A percentile compares a stretch with the other conserved stretches of the same genome.
Conservation (phyloP, 2,888 invertebrate genomes). For the Stenichneumon culpator region DNA sequence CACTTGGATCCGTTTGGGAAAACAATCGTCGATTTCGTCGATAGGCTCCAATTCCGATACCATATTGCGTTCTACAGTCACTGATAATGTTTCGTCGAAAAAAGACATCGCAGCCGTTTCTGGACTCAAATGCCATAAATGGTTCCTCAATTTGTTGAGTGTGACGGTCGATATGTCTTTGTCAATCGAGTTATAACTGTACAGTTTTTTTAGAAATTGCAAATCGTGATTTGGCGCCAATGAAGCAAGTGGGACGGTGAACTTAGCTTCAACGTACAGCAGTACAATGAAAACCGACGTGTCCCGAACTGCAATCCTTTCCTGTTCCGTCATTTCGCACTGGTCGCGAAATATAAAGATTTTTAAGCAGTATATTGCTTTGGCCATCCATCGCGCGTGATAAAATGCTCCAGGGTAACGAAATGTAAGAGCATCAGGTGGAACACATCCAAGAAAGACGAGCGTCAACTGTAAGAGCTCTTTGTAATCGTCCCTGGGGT, state of each 20-base stretch:
- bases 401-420: conserved; percentile 38
- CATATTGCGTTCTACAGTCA: conserved; percentile 58
- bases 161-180: conserved; percentile 37
- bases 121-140: conserved; percentile 45
- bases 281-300: conserved; percentile 58
- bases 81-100: conserved; percentile 49
- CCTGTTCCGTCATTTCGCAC: conserved; percentile 42
- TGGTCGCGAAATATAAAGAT: conserved; percentile 55
- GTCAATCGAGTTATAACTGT: conserved; percentile 37
- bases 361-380: conserved; percentile 13
- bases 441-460: conserved; percentile 50
- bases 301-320: conserved; percentile 45
- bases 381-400: too few species aligned
- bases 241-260: conserved; percentile 42
- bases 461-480: conserved; percentile 52
- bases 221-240: conserved; percentile 39
- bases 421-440: conserved; percentile 33
- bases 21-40: conserved; percentile 47
- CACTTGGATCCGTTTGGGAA: conserved; percentile 26
- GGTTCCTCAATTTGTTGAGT: conserved; percentile 49
- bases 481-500: conserved; percentile 58
- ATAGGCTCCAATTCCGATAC: conserved; percentile 42
- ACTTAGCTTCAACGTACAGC: conserved; percentile 54
- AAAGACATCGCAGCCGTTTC: conserved; percentile 55
- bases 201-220: conserved; percentile 32